Evolutionary conservation across 2,113 vertebrate genomes (phyloP).

Genomic region (Crypturellus undulatus): DNA sequence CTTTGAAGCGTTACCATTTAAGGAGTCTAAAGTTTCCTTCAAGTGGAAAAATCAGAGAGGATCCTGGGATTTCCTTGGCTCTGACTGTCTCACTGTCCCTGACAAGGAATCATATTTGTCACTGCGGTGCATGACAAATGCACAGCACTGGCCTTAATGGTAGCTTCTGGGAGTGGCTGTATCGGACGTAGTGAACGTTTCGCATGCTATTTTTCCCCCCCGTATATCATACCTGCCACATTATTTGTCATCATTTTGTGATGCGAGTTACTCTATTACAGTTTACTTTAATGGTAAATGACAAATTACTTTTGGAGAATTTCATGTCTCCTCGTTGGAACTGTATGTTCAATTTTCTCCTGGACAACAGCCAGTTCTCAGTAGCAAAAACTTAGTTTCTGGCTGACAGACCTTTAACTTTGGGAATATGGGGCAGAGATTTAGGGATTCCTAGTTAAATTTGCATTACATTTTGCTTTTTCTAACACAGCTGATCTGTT

Average conservation of each 20-base stretch:
- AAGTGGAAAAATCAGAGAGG: background rate
- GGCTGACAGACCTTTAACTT: background rate
- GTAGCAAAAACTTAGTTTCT: background rate
- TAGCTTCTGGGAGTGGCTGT: background rate
- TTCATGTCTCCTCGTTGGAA: background rate
- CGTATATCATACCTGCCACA: background rate
- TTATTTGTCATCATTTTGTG: background rate
- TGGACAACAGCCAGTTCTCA: background rate
- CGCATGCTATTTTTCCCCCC: background rate
- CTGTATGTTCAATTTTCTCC: fast-evolving
- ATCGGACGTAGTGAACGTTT: background rate
- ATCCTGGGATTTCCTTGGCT: background rate
- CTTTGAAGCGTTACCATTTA: background rate
- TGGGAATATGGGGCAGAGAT: background rate
- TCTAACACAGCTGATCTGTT: background rate
- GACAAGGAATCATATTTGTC: background rate
- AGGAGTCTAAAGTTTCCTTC: background rate
- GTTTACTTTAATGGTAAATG: background rate
- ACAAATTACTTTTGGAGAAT: background rate
- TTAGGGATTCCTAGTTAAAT: background rate
- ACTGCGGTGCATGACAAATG: background rate
- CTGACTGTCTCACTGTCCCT: background rate
- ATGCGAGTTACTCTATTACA: background rate
- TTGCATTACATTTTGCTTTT: background rate
- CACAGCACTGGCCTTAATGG: background rate